phyloP scores from a whole-genome alignment of 2,113 vertebrate genomes.

The Riparia riparia region DNA sequence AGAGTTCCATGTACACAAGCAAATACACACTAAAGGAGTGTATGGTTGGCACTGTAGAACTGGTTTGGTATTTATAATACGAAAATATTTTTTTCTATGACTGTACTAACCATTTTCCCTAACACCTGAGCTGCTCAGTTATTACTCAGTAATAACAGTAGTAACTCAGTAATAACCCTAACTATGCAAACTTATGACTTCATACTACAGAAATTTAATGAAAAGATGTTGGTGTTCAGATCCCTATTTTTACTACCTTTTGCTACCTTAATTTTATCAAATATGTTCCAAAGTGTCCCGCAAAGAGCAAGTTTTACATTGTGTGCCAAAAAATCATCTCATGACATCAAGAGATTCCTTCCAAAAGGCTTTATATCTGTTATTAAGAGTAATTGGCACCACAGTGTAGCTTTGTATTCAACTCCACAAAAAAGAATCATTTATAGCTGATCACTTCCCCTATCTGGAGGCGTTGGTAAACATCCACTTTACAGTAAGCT shows the following conservation, averaged over 20 bases:
- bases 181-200: not conserved
- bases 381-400: not conserved
- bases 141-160: not conserved
- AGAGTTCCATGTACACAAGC: not conserved
- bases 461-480: not conserved
- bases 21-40: not conserved
- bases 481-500: not conserved
- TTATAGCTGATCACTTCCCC: not conserved
- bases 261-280: not conserved
- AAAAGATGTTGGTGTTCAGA: not conserved
- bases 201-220: not conserved
- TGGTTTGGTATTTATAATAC: not conserved
- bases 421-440: not conserved
- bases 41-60: not conserved
- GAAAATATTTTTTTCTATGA: not conserved
- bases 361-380: not conserved
- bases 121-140: not conserved
- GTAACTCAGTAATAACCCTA: not conserved
- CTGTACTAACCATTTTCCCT: not conserved
- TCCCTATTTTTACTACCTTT: not conserved
- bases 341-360: not conserved
- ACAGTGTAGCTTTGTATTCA: not conserved
- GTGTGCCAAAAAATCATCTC: not conserved
- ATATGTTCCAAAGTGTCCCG: not conserved
- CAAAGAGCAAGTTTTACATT: not conserved